A percentile compares a stretch with the other conserved stretches of the same genome.
phyloP scores from a whole-genome alignment of 2,797 vertebrate species.

The Lagorchestes hirsutus region DNA sequence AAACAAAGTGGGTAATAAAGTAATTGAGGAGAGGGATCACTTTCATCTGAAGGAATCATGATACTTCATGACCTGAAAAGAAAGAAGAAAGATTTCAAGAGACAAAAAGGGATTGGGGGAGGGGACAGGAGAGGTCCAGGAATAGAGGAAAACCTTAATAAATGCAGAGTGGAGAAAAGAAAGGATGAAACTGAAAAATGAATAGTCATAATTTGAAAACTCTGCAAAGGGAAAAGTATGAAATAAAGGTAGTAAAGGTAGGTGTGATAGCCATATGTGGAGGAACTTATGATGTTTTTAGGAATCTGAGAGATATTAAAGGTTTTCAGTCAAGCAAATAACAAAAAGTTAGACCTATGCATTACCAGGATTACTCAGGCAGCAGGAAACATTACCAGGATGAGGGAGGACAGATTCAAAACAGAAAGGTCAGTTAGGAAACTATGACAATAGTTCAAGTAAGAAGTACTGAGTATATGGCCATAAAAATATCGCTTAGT shows the following conservation, averaged over 20 bases:
- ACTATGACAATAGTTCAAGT: neutral
- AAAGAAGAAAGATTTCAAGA: neutral
- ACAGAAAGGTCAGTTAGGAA: neutral
- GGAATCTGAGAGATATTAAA: neutral
- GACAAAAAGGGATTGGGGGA: neutral
- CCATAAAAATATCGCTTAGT: neutral
- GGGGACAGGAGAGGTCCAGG: neutral
- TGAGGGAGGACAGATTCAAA: neutral
- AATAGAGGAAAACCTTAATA: neutral
- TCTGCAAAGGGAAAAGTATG: neutral
- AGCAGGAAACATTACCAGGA: neutral
- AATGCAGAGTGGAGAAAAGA: neutral
- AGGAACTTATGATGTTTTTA: neutral
- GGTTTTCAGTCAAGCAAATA: neutral
- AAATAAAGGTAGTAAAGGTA: neutral
- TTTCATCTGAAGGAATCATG: neutral
- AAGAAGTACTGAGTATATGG: neutral
- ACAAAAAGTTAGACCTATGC: neutral
- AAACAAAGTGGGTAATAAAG: neutral
- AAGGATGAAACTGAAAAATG: neutral
- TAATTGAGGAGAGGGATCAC: neutral
- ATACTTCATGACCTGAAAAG: neutral
- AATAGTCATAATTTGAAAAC: neutral
- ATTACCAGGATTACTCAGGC: neutral
- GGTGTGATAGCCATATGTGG: neutral